phyloP scores from a whole-genome alignment of 64 coral and sea anemone genomes.

The Montipora sp. region DNA sequence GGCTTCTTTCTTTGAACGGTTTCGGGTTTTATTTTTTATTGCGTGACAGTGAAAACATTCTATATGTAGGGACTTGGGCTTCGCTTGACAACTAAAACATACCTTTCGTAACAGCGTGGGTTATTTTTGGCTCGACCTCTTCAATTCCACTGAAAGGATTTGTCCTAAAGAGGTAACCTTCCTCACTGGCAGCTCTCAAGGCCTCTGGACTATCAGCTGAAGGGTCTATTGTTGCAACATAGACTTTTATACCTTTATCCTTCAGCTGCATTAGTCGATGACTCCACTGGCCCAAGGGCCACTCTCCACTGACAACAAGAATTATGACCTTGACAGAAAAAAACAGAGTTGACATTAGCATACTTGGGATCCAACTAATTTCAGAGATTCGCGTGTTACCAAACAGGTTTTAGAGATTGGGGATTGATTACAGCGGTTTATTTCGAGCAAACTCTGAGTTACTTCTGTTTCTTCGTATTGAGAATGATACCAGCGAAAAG shows the following conservation, averaged over 20 bases:
- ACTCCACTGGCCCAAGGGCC: conserved; percentile 27
- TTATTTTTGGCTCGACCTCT: conserved; percentile 37
- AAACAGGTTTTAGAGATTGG: too few species aligned
- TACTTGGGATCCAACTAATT: too few species aligned
- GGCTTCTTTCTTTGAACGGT: too few species aligned
- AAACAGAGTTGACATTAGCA: not conserved
- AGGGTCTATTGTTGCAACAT: conserved; percentile 31
- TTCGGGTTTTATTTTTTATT: too few species aligned
- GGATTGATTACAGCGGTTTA: too few species aligned
- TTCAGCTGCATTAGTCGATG: conserved; percentile 12
- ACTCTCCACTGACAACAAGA: conserved; percentile 47
- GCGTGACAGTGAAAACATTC: too few species aligned
- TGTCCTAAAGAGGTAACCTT: conserved; percentile 29
- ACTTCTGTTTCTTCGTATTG: too few species aligned
- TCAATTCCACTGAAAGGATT: conserved; percentile 30
- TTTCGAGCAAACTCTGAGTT: too few species aligned
- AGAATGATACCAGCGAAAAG: too few species aligned
- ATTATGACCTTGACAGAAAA: not conserved
- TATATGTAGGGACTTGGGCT: not conserved
- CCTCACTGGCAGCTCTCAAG: conserved; percentile 5
- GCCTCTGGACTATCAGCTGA: conserved; percentile 28
- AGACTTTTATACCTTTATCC: conserved; percentile 9
- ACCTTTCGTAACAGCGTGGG: conserved; percentile 25
- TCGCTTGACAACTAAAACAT: not conserved
- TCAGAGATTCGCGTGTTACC: too few species aligned